Evolutionary conservation across 2,888 invertebrate species (phyloP).

Genomic region (Melitaea athalia): DNA sequence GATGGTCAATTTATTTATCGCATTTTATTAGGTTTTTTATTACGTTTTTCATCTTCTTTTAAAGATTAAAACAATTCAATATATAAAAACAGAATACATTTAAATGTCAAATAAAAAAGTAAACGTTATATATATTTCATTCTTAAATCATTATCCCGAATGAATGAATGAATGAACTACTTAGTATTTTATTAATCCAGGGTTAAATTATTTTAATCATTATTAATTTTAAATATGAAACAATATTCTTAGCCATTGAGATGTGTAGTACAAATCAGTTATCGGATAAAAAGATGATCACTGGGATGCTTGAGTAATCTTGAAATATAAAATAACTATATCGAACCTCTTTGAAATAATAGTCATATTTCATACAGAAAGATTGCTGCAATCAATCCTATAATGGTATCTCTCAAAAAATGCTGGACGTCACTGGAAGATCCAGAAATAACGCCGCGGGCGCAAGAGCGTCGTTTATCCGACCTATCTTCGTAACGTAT

Average conservation of each 20-base stretch:
- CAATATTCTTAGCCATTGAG: not conserved
- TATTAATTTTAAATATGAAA: not conserved
- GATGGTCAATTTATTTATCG: slow-evolving; percentile 28
- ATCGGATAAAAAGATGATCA: slow-evolving; percentile 14
- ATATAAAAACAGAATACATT: too few relatives aligned
- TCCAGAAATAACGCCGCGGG: slow-evolving; percentile 39
- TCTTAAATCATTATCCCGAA: too few relatives aligned
- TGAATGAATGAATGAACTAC: too few relatives aligned
- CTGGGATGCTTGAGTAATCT: slow-evolving; percentile 22
- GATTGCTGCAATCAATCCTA: slow-evolving; percentile 43
- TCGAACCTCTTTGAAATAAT: slow-evolving; percentile 29
- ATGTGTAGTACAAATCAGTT: not conserved
- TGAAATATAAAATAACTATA: slow-evolving; percentile 32
- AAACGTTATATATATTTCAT: not conserved
- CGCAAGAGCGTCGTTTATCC: slow-evolving; percentile 44
- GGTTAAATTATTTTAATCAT: not conserved
- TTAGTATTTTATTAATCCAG: not conserved
- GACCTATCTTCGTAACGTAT: slow-evolving; percentile 52
- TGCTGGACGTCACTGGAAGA: slow-evolving; percentile 37
- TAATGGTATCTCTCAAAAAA: slow-evolving; percentile 47
- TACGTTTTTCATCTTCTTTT: slow-evolving; percentile 2
- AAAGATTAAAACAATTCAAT: not conserved
- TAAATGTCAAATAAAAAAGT: not conserved
- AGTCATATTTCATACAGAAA: slow-evolving; percentile 35
- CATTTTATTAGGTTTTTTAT: slow-evolving; percentile 13